phyloP scores from a whole-genome alignment of 2,797 vertebrate species.

The Semaprochilodus insignis region DNA sequence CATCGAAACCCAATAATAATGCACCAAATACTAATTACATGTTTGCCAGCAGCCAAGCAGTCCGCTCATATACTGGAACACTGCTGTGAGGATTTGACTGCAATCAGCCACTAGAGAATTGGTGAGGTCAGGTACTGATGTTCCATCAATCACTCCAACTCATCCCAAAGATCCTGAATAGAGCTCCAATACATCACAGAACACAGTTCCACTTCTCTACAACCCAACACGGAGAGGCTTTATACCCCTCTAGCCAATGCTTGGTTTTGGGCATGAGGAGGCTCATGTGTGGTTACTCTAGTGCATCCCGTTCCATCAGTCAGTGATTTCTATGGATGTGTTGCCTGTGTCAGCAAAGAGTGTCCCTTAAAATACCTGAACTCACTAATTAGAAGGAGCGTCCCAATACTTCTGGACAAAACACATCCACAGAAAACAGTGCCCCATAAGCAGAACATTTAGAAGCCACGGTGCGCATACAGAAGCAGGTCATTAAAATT shows the following conservation, averaged over 20 bases:
- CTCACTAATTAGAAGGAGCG: background rate
- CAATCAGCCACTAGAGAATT: background rate
- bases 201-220: too few species aligned
- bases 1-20: background rate
- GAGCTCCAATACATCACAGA: too few species aligned
- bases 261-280: background rate
- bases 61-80: background rate
- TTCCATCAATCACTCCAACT: background rate
- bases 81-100: background rate
- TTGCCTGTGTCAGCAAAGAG: background rate
- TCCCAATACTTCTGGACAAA: background rate
- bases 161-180: background rate
- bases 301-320: background rate
- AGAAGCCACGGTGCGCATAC: background rate
- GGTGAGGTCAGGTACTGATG: too few species aligned
- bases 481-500: background rate
- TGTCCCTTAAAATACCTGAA: background rate
- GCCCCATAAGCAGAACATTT: background rate
- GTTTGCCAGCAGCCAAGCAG: slow-evolving; percentile 11
- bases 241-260: background rate
- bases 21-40: slow-evolving; percentile 14
- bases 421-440: background rate
- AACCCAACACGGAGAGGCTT: background rate
- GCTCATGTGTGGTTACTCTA: background rate
- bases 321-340: background rate